Evolutionary conservation across 2,113 vertebrate genomes (phyloP).

Genomic region (Indicator maculatus): DNA sequence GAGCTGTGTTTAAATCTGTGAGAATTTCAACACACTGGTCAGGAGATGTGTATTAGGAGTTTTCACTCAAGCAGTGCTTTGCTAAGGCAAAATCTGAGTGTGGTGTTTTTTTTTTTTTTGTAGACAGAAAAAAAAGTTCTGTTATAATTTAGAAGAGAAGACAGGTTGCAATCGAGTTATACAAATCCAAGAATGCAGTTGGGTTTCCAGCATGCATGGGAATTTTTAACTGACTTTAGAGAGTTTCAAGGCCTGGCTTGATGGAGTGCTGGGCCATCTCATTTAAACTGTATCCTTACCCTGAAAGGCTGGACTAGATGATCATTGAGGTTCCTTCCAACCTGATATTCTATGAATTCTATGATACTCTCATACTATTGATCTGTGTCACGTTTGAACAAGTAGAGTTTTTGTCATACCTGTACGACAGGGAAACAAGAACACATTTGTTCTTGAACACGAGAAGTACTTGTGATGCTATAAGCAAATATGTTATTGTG

Average conservation of each 20-base stretch:
- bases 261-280: too few relatives aligned
- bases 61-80: neutral
- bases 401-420: neutral
- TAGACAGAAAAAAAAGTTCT: too few relatives aligned
- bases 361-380: neutral
- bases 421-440: neutral
- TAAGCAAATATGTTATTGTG: neutral
- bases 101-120: too few relatives aligned
- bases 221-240: neutral
- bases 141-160: neutral
- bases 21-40: neutral
- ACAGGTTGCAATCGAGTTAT: too few relatives aligned
- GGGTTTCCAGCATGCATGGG: neutral
- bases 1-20: neutral
- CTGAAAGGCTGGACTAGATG: too few relatives aligned
- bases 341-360: too few relatives aligned
- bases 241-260: too few relatives aligned
- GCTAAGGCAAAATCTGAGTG: neutral
- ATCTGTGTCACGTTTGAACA: neutral
- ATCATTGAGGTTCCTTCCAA: too few relatives aligned
- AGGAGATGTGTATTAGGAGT: neutral
- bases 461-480: neutral
- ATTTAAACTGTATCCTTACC: too few relatives aligned
- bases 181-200: neutral
- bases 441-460: neutral